phyloP scores from a whole-genome alignment of 2,797 vertebrate genomes.

The Crocodylus rhombifer region DNA sequence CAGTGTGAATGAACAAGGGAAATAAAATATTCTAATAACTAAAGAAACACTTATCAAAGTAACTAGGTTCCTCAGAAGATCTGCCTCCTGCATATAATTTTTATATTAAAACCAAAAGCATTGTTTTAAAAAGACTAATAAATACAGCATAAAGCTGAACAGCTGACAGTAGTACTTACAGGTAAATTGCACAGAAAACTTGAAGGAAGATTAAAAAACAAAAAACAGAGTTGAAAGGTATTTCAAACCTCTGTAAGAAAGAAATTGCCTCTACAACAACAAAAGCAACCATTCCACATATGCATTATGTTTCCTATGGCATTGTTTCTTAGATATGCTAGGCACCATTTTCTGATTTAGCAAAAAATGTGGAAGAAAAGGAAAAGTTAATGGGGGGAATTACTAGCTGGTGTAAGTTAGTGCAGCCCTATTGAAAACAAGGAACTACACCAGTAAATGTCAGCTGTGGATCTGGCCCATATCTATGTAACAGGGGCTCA shows the following conservation, averaged over 20 bases:
- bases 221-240: too few species aligned
- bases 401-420: not conserved
- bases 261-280: too few species aligned
- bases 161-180: not conserved
- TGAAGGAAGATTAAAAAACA: too few species aligned
- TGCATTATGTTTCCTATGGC: not conserved
- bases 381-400: not conserved
- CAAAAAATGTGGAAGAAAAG: not conserved
- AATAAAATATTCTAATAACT: not conserved
- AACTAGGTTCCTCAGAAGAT: not conserved
- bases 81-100: not conserved
- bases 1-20: constrained; percentile 13
- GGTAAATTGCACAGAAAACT: not conserved
- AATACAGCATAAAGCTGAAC: constrained; percentile 13
- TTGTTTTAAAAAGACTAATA: not conserved
- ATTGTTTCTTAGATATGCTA: not conserved
- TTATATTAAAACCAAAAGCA: not conserved
- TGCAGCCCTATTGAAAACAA: not conserved
- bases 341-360: not conserved
- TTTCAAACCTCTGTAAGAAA: too few species aligned
- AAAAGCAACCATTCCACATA: too few species aligned
- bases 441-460: not conserved
- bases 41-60: not conserved
- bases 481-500: too few species aligned
- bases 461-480: not conserved